These are phyloP conservation scores for Drosophila dives DNA, from an alignment of 2,888 invertebrate genomes.

Conservation along the genomic window DNA sequence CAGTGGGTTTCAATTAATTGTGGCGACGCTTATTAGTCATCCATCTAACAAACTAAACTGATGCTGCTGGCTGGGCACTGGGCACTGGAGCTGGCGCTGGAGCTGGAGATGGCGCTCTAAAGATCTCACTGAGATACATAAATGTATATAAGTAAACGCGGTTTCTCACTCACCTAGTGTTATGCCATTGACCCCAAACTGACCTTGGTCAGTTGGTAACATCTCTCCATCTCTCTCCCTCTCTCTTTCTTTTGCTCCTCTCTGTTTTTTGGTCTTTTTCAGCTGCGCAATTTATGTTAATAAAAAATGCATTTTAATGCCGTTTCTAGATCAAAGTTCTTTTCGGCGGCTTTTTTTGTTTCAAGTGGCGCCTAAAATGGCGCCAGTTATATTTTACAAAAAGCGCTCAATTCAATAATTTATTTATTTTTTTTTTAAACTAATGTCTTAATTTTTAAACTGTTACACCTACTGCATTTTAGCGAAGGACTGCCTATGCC, in stretches of 20 bases:
- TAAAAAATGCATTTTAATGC: slow-evolving; percentile 61
- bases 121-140: slow-evolving; percentile 28
- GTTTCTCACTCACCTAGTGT: slow-evolving; percentile 46
- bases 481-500: slow-evolving; percentile 51
- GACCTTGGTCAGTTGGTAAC: slow-evolving; percentile 59
- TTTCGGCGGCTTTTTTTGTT: slow-evolving; percentile 50
- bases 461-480: slow-evolving; percentile 54
- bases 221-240: slow-evolving; percentile 6
- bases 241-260: neutral
- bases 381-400: slow-evolving; percentile 57
- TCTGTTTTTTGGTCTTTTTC: slow-evolving; percentile 1
- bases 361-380: slow-evolving; percentile 79
- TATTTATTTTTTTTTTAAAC: slow-evolving; percentile 16
- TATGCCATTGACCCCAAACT: slow-evolving; percentile 69
- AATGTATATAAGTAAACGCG: slow-evolving; percentile 4
- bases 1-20: slow-evolving; percentile 83
- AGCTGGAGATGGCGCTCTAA: slow-evolving; percentile 54
- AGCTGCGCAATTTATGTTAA: slow-evolving; percentile 59
- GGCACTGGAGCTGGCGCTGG: slow-evolving; percentile 27
- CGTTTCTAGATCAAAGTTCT: slow-evolving; percentile 51
- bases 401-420: neutral
- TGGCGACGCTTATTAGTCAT: slow-evolving; percentile 84
- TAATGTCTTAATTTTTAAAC: slow-evolving; percentile 82
- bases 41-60: slow-evolving; percentile 82
- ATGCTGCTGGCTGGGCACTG: slow-evolving; percentile 45